These are phyloP conservation scores for Chromis chromis DNA, from an alignment of 2,797 vertebrate species.

Conservation along the genomic window DNA sequence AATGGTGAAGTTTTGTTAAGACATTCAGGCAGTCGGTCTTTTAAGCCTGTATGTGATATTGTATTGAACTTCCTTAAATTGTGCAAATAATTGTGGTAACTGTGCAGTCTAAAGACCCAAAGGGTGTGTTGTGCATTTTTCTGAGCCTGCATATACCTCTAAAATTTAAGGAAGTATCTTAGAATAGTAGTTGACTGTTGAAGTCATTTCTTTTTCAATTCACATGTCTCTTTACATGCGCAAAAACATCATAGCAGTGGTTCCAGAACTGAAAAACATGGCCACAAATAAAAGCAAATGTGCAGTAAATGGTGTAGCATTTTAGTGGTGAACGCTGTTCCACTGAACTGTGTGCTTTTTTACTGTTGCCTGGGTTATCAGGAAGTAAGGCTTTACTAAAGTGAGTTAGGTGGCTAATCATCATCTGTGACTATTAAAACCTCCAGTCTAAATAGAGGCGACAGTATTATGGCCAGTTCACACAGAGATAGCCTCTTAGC, in stretches of 20 bases:
- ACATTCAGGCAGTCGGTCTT: not conserved
- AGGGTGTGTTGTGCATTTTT: not conserved
- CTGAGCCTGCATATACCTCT: not conserved
- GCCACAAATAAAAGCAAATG: not conserved
- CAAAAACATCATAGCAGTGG: not conserved
- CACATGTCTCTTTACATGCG: not conserved
- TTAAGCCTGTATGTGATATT: not conserved
- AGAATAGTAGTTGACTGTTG: not conserved
- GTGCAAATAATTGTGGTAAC: too few species aligned
- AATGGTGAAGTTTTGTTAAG: not conserved
- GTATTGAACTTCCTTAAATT: not conserved
- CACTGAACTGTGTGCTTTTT: not conserved
- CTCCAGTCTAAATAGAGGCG: conserved; percentile 63
- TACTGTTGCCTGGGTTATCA: conserved; percentile 21
- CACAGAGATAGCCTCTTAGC: conserved; percentile 66
- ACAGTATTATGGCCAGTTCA: conserved; percentile 71
- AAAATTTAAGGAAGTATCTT: not conserved
- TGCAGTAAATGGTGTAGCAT: not conserved
- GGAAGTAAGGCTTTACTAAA: conserved; percentile 53
- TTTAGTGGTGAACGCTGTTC: not conserved
- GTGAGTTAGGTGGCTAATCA: conserved; percentile 37
- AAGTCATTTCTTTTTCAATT: not conserved
- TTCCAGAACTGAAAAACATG: not conserved
- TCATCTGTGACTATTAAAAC: conserved; percentile 66
- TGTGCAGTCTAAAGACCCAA: not conserved